Percentiles rank a stretch among this genome's conserved stretches.
These are phyloP conservation scores for Lydus trimaculatus DNA, from an alignment of 2,888 invertebrate species.

Conservation along the genomic window DNA sequence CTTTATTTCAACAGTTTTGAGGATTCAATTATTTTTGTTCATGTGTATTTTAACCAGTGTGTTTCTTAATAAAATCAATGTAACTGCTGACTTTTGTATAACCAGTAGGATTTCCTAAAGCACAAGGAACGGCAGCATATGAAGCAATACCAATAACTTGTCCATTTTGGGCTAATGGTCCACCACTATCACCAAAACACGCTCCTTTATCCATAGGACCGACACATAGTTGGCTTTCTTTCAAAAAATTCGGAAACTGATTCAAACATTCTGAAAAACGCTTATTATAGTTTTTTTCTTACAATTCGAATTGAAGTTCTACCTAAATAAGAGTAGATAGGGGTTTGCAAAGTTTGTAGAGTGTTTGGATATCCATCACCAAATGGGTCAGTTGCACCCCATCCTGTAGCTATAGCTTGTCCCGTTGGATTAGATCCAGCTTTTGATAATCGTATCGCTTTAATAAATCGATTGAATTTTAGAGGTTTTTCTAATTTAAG, in stretches of 20 bases:
- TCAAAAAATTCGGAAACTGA: slow-evolving; percentile 54
- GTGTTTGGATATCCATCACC: not conserved
- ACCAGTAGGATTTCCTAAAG: slow-evolving; percentile 63
- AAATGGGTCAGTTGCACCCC: not conserved
- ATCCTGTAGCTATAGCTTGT: not conserved
- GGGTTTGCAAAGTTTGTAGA: not conserved
- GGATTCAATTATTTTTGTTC: not conserved
- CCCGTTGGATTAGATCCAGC: not conserved
- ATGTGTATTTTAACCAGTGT: not conserved
- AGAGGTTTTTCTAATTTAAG: not conserved
- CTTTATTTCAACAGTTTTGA: not conserved
- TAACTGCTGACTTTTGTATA: slow-evolving; percentile 63
- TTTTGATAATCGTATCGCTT: not conserved
- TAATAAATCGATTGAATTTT: not conserved
- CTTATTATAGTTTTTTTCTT: too few relatives aligned
- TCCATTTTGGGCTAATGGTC: slow-evolving; percentile 60
- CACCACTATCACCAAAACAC: slow-evolving; percentile 66
- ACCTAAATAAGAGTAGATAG: not conserved
- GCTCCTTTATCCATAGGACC: slow-evolving; percentile 62
- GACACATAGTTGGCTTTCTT: not conserved
- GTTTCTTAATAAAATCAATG: not conserved
- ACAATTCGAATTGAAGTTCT: not conserved
- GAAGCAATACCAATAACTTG: slow-evolving; percentile 64
- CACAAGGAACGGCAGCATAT: slow-evolving; percentile 66
- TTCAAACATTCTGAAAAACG: slow-evolving; percentile 57